Base-by-base conservation (phyloP, 2,797 vertebrate species). In the Aphelocoma californica region DNA sequence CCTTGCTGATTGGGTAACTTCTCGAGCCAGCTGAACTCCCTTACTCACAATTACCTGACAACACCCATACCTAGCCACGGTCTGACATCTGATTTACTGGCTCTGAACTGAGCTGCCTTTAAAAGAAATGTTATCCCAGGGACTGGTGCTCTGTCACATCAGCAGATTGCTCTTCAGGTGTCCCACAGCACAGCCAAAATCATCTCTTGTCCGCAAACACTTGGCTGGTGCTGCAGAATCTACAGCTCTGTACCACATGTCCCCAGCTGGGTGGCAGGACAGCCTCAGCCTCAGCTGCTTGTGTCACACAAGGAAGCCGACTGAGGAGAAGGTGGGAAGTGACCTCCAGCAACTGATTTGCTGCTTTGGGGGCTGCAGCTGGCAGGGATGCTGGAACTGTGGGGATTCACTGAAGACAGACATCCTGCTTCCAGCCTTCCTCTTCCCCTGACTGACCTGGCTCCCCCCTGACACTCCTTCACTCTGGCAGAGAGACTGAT, bases 11-110 rank as follows among this genome's bases (percentile, higher is more conserved):
- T 2, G 53, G 53, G 2, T 1, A 10, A 8, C 19, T 87, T 47
- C 79, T 64, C 53, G 15, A 42, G 14, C 21, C 14, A 38, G 23
- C 5, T 6, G 1, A 56, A 32, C 31, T 28, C 60, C 45, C 36
- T 10, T 2, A 13, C 34, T 2, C 9, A n/a, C 60, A 18, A 16
- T 18, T 26, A 10, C 32, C 44, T 0, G 5, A 10, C 54, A 60
- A 64, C 12, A 15, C 24, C 15, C 4, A 1, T 10, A 79, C 57
- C 48, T 19, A 26, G 53, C 31, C 38, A 28, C 0, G 1, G 25
- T 19, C 44, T 6, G 7, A 38, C 38, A 11, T 6, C 58, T n/a
- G 12, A 40, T 56, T 28, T 56, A 14, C 32, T 5, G 18, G 14
- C 2, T 51, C 38, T 20, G 17, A 23, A 26, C 14, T 0, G 10